Base-by-base conservation (phyloP, 2,888 invertebrate genomes). In the Andrena bicolor region DNA sequence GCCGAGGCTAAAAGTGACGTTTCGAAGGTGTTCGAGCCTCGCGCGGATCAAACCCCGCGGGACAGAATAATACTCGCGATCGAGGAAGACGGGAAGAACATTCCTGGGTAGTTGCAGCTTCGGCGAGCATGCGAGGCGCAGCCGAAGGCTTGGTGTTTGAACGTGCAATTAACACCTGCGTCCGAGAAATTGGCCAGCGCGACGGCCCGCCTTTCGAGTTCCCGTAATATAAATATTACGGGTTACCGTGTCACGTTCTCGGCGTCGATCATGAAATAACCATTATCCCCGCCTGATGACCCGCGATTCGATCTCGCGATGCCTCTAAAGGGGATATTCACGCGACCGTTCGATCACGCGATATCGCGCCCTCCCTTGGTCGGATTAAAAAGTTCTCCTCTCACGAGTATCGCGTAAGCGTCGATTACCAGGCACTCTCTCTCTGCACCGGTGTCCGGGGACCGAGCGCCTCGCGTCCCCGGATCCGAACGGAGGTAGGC, bases 371-470 rank as follows among this genome's bases (percentile, higher is more conserved):
- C 71, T 63, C 48, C 41, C 41, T 20, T 70, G 53, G 35, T n/a
- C 16, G 58, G n/a, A 60, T 35, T 41, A 66, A 53, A 83, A 77
- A 68, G 76, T 81, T 78, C 80, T 88, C 88, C 80, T 88, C 88
- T 83, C 88, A 88, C 88, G 86, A 76, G 83, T 86, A 86, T 88
- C 88, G 61, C 68, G 69, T 87, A 80, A 75, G 53, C 48, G 70
- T 41, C 63, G 72, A 68, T 80, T 80, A 80, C 63, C 53, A 66
- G 26, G n/a, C 35, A 13, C 66, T 28, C 66, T 49, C 65, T 66
- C 65, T 66, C 66, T 56, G 23, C 82, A 70, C 61, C 75, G 41
- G 20, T 63, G 66, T 35, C 20, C 26, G 7, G n/a, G 28, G 16
- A 23, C 48, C 58, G 10, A 3, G 7, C 20, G 3, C 8, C 28